phyloP scores from a whole-genome alignment of 2,113 vertebrate species.

The Pavo muticus region DNA sequence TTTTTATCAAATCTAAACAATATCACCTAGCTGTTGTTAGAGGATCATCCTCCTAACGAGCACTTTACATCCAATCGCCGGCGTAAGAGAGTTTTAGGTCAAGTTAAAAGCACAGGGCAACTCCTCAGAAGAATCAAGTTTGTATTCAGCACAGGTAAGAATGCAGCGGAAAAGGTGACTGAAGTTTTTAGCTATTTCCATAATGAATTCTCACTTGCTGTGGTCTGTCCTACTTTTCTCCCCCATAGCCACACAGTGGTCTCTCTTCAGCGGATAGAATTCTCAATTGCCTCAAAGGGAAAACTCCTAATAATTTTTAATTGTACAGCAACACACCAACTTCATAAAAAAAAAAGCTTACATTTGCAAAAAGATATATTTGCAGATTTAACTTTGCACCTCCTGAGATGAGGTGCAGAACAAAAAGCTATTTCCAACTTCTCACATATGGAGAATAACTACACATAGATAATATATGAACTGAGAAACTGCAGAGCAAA shows the following conservation, averaged over 20 bases:
- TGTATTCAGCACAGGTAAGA: constrained; percentile 6
- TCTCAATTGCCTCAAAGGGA: not conserved
- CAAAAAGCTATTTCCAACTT: constrained; percentile 21
- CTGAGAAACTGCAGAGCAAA: constrained; percentile 23
- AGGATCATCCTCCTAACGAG: not conserved
- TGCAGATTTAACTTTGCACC: constrained; percentile 41
- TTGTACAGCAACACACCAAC: not conserved
- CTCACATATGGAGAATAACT: constrained; percentile 27
- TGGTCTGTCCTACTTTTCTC: constrained; percentile 57
- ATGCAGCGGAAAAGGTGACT: constrained; percentile 17
- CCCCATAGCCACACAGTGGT: not conserved
- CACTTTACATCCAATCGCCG: constrained; percentile 4
- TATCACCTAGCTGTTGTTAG: not conserved
- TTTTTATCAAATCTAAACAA: constrained; percentile 13
- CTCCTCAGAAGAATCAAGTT: constrained; percentile 2
- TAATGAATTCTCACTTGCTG: constrained; percentile 50
- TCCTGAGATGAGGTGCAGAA: constrained; percentile 22
- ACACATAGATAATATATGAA: constrained; percentile 39
- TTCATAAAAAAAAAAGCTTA: not conserved
- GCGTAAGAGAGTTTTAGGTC: constrained; percentile 36
- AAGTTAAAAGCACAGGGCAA: constrained; percentile 14
- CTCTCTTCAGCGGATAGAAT: not conserved
- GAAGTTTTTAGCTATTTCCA: constrained; percentile 45
- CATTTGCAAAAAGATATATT: constrained; percentile 20
- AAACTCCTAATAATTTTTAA: constrained; percentile 25